Conservation (phyloP, 2,113 vertebrate species). For the Chunga burmeisteri region DNA sequence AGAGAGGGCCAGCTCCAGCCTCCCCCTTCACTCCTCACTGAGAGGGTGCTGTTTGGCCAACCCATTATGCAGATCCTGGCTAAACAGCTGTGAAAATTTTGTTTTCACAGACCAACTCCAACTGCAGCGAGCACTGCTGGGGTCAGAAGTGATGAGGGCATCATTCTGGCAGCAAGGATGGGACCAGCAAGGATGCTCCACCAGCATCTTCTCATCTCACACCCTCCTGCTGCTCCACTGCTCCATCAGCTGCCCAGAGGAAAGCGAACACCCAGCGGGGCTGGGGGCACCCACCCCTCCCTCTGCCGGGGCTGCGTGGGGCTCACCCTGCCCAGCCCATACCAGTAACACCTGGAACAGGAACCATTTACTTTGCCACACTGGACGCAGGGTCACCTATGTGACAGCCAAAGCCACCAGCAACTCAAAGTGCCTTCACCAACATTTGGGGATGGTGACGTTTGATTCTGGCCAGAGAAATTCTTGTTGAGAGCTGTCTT, state of each 20-base stretch:
- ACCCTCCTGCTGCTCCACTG: not conserved
- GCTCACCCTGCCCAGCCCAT: not conserved
- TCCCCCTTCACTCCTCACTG: not conserved
- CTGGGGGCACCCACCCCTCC: not conserved
- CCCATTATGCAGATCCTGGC: not conserved
- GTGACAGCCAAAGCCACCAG: not conserved
- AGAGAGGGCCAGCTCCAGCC: not conserved
- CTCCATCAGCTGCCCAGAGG: not conserved
- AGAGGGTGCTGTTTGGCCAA: not conserved
- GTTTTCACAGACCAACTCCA: not conserved
- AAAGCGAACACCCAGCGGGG: no score
- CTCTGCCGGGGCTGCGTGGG: rapidly evolving
- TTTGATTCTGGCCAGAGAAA: not conserved
- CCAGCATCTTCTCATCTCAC: not conserved
- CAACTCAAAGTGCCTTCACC: not conserved
- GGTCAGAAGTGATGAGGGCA: not conserved
- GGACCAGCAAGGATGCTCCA: not conserved
- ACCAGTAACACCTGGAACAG: not conserved
- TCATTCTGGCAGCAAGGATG: not conserved
- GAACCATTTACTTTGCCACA: rapidly evolving
- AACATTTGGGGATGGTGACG: rapidly evolving
- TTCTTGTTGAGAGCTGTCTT: not conserved
- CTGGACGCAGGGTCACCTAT: not conserved
- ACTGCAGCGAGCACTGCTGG: not conserved
- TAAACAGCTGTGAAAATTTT: not conserved